phyloP scores from a whole-genome alignment of 1,140 invertebrate genomes.

The Magallana angulata region DNA sequence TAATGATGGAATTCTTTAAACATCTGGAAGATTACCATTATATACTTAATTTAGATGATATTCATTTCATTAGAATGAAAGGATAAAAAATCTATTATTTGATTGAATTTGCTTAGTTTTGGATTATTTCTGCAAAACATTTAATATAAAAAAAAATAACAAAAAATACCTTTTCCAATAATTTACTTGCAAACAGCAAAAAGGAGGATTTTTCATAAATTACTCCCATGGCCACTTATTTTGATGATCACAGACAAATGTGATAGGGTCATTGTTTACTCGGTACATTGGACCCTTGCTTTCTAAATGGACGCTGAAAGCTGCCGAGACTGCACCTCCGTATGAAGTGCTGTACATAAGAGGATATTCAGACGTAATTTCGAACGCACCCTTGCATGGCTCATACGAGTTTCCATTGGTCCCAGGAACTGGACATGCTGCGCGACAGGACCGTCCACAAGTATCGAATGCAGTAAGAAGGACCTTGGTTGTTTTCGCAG shows the following conservation, averaged over 20 bases:
- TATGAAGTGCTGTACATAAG: conserved; percentile 48
- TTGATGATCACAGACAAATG: conserved; percentile 27
- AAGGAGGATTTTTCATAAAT: not conserved
- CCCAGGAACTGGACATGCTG: conserved; percentile 49
- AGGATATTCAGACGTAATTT: conserved; percentile 21
- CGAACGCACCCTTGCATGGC: conserved; percentile 49
- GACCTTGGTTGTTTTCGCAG: conserved; percentile 8
- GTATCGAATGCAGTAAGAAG: conserved; percentile 56
- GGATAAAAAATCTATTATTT: too few species aligned
- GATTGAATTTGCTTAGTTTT: too few species aligned
- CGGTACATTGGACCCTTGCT: not conserved
- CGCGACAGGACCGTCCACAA: conserved; percentile 55
- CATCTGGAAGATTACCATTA: too few species aligned
- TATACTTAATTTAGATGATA: too few species aligned
- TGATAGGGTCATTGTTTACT: not conserved
- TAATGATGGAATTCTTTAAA: too few species aligned
- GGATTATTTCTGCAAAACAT: not conserved
- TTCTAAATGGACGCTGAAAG: conserved; percentile 15
- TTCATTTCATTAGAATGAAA: too few species aligned
- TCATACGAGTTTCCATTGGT: conserved; percentile 46
- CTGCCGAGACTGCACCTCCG: conserved; percentile 36
- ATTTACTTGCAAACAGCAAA: not conserved
- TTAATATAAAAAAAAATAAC: not conserved
- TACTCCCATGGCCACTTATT: conserved; percentile 24
- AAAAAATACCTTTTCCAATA: conserved; percentile 15